These are phyloP conservation scores for Chloropsis cyanopogon DNA, from an alignment of 2,113 vertebrate genomes.

Conservation along the genomic window DNA sequence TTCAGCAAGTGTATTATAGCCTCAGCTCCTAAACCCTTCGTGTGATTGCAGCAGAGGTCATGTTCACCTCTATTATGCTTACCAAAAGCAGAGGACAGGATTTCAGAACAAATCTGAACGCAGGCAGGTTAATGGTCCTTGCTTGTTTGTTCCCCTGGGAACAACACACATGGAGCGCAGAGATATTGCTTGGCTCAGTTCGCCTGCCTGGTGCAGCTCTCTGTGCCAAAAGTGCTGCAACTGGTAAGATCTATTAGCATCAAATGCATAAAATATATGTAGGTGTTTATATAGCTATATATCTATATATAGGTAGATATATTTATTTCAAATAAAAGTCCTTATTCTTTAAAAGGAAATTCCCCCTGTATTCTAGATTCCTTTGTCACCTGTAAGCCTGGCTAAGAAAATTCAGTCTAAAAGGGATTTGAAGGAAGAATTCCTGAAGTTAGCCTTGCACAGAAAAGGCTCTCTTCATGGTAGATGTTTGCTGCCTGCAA, in stretches of 20 bases:
- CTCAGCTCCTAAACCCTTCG: neutral
- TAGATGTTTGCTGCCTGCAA: neutral
- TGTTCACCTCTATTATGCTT: constrained; percentile 23
- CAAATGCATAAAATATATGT: neutral
- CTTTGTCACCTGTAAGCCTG: neutral
- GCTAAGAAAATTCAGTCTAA: neutral
- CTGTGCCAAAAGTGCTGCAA: neutral
- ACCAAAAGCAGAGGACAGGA: neutral
- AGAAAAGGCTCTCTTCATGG: neutral
- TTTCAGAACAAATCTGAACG: constrained; percentile 28
- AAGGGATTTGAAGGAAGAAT: neutral
- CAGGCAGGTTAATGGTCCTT: constrained; percentile 8
- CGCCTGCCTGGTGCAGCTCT: neutral
- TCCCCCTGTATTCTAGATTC: neutral
- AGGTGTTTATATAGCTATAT: neutral
- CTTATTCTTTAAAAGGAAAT: neutral
- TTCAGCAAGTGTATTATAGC: constrained; percentile 7
- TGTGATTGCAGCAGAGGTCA: constrained; percentile 12
- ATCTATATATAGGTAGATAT: neutral
- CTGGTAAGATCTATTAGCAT: neutral
- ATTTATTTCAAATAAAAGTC: neutral
- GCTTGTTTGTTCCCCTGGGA: constrained; percentile 13
- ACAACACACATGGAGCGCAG: neutral
- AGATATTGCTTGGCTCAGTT: neutral
- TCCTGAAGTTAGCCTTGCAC: neutral